These are phyloP conservation scores for Drosophila seclusa DNA, from an alignment of 2,888 invertebrate genomes.

Conservation along the genomic window DNA sequence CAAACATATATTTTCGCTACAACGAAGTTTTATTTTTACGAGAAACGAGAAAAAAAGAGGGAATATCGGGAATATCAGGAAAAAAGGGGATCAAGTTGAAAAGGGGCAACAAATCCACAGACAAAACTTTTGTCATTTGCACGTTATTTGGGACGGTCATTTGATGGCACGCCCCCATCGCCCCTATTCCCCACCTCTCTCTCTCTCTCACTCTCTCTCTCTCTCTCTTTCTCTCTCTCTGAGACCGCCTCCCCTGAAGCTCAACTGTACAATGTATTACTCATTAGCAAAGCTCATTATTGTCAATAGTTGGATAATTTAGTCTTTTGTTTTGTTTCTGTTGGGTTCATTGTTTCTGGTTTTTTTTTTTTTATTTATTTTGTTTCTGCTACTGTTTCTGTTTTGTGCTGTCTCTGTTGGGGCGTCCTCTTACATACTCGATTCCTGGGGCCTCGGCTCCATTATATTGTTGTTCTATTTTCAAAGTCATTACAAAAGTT, in stretches of 20 bases:
- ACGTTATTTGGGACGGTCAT: slow-evolving; percentile 38
- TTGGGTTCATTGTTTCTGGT: slow-evolving; percentile 35
- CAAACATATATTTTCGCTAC: slow-evolving; percentile 49
- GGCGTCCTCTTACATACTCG: neutral
- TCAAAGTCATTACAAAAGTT: slow-evolving; percentile 80
- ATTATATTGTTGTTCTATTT: slow-evolving; percentile 67
- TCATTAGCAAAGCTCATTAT: slow-evolving; percentile 79
- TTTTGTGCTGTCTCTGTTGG: slow-evolving; percentile 22
- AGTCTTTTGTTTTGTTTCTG: slow-evolving; percentile 58
- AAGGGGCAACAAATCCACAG: slow-evolving; percentile 40
- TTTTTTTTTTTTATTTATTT: slow-evolving; percentile 30
- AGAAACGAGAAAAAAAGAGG: neutral
- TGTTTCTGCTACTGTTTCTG: slow-evolving; percentile 15
- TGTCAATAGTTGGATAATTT: slow-evolving; percentile 79
- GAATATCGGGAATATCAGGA: neutral
- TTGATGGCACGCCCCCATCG: slow-evolving; percentile 1
- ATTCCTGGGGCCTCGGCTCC: slow-evolving; percentile 11
- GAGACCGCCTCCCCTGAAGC: neutral
- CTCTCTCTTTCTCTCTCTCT: neutral
- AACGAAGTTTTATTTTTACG: slow-evolving; percentile 32
- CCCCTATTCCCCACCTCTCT: too few species aligned
- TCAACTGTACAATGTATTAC: slow-evolving; percentile 48
- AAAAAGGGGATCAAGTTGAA: neutral
- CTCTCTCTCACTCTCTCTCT: neutral
- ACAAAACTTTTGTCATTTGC: slow-evolving; percentile 77